Evolutionary conservation across 2,888 invertebrate genomes (phyloP).

Genomic region (Cordilura impudica): DNA sequence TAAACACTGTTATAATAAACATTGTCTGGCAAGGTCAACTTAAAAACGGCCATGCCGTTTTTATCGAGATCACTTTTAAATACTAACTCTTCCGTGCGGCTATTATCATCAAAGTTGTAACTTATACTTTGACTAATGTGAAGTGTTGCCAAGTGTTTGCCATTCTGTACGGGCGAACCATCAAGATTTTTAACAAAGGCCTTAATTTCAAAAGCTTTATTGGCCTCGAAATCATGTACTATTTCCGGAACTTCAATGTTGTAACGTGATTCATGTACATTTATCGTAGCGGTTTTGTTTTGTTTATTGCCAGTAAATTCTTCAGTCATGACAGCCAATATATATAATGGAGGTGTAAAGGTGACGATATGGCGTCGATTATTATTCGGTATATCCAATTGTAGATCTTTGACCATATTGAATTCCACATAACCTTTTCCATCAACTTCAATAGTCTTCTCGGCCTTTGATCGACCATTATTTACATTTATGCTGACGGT

Average conservation of each 20-base stretch:
- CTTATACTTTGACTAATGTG: slow-evolving; percentile 61
- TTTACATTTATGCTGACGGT: slow-evolving; percentile 82
- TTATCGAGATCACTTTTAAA: slow-evolving; percentile 32
- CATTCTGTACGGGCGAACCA: slow-evolving; percentile 82
- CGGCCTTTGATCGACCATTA: slow-evolving; percentile 66
- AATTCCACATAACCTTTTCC: slow-evolving; percentile 85
- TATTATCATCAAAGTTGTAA: slow-evolving; percentile 61
- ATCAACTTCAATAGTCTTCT: slow-evolving; percentile 84
- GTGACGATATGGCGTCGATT: background rate
- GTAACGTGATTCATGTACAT: slow-evolving; percentile 86
- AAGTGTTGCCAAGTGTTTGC: slow-evolving; percentile 80
- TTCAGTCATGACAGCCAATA: slow-evolving; percentile 95
- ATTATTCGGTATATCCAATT: slow-evolving; percentile 83
- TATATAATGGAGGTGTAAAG: slow-evolving; percentile 68
- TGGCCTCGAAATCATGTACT: slow-evolving; percentile 92
- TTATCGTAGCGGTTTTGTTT: slow-evolving; percentile 85
- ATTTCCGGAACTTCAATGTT: slow-evolving; percentile 87
- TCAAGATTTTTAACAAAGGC: slow-evolving; percentile 84
- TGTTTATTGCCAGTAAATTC: slow-evolving; percentile 87
- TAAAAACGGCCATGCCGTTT: slow-evolving; percentile 49
- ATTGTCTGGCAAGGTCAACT: slow-evolving; percentile 11
- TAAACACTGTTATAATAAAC: slow-evolving; percentile 20
- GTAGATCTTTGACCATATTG: slow-evolving; percentile 83
- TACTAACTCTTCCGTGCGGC: slow-evolving; percentile 51
- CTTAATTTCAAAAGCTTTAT: slow-evolving; percentile 89